Conservation (phyloP, 2,797 vertebrate species). For the Hirundo rustica region DNA sequence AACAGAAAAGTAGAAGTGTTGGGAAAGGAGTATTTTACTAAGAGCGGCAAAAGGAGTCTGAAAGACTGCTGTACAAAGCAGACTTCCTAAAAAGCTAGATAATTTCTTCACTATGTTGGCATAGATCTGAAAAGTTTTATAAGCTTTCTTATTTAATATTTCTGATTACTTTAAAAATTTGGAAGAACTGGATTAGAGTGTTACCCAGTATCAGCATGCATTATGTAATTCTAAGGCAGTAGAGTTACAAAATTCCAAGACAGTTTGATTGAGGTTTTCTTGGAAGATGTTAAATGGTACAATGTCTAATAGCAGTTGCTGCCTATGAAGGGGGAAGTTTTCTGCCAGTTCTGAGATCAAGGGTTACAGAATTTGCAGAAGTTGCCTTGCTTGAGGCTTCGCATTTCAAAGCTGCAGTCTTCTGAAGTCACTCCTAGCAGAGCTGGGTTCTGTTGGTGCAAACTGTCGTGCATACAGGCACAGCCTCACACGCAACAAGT, state of each 20-base stretch:
- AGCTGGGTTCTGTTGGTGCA: background rate
- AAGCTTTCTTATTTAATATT: background rate
- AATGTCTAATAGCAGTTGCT: background rate
- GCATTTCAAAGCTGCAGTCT: background rate
- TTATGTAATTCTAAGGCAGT: background rate
- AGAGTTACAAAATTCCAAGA: background rate
- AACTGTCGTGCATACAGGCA: fast-evolving
- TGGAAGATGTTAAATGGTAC: background rate
- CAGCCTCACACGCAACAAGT: background rate
- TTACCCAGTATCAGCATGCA: background rate
- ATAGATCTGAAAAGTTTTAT: background rate
- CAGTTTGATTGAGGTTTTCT: background rate
- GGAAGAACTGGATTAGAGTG: background rate
- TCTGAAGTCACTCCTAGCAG: background rate
- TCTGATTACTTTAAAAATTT: background rate
- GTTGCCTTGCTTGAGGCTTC: background rate
- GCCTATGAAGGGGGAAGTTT: background rate
- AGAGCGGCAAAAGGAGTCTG: background rate
- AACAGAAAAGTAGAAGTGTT: background rate
- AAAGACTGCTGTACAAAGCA: background rate
- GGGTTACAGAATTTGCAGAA: background rate
- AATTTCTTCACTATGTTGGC: background rate
- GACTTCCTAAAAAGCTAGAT: background rate
- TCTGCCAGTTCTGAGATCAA: background rate
- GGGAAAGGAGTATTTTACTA: background rate